These are phyloP conservation scores for Sphenopsis melanotis DNA, from an alignment of 2,797 vertebrate species.

Conservation along the genomic window DNA sequence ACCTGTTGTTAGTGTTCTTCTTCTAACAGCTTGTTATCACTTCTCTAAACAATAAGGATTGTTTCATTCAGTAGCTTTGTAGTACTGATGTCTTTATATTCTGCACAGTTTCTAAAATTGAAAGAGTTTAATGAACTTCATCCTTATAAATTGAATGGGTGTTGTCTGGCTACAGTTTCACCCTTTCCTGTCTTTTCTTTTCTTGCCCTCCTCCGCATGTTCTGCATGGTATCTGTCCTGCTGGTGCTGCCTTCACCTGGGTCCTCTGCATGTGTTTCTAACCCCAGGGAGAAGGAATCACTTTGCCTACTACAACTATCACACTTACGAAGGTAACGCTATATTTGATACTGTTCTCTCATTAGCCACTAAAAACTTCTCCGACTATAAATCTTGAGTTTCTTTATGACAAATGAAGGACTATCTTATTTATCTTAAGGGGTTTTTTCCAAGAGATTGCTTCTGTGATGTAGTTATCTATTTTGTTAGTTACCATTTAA, in stretches of 20 bases:
- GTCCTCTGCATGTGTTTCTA: constrained; percentile 85
- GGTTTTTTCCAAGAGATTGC: background rate
- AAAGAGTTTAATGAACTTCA: constrained; percentile 31
- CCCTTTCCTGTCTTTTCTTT: constrained; percentile 81
- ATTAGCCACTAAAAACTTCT: constrained; percentile 46
- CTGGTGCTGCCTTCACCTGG: constrained; percentile 86
- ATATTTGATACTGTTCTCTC: constrained; percentile 54
- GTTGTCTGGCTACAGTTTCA: constrained; percentile 72
- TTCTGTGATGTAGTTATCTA: background rate
- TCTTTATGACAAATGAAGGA: background rate
- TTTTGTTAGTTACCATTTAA: background rate
- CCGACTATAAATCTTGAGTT: background rate
- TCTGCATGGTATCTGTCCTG: constrained; percentile 79
- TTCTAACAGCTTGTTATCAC: constrained; percentile 32
- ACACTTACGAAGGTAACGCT: constrained; percentile 90
- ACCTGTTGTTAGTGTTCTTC: constrained; percentile 20
- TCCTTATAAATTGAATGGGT: constrained; percentile 32
- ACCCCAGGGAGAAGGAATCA: constrained; percentile 95
- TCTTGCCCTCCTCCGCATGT: constrained; percentile 78
- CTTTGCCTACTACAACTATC: constrained; percentile 97
- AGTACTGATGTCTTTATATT: constrained; percentile 23
- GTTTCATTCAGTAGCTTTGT: background rate
- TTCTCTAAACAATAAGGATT: constrained; percentile 41
- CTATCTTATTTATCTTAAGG: background rate
- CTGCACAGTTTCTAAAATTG: constrained; percentile 7